Percentiles rank a stretch among this genome's conserved stretches.
Evolutionary conservation across 2,113 vertebrate genomes (phyloP).

Genomic region (Archocentrus centrarchus): DNA sequence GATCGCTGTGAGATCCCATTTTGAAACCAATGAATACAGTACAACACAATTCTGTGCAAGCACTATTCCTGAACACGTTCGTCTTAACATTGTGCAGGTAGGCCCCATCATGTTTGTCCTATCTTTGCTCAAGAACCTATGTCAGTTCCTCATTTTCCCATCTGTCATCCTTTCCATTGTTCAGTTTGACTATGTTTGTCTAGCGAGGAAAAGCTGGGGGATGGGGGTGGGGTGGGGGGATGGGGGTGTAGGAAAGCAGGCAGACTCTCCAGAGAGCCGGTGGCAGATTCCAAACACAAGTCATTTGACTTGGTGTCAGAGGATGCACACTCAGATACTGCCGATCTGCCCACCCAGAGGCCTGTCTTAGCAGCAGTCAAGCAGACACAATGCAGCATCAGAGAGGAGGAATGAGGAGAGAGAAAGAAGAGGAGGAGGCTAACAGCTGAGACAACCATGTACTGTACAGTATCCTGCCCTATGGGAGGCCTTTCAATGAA

Average conservation of each 20-base stretch:
- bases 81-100: neutral
- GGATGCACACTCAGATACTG: slow-evolving; percentile 52
- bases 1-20: neutral
- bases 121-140: neutral
- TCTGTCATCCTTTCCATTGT: slow-evolving; percentile 14
- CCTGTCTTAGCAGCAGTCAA: slow-evolving; percentile 52
- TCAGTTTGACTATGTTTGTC: slow-evolving; percentile 28
- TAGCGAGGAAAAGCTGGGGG: neutral
- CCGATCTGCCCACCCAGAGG: slow-evolving; percentile 60
- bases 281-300: slow-evolving; percentile 47
- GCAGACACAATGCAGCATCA: slow-evolving; percentile 47
- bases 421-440: slow-evolving; percentile 32
- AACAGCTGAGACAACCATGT: slow-evolving; percentile 65
- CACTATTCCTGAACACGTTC: neutral
- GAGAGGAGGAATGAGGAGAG: slow-evolving; percentile 16
- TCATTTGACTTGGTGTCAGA: slow-evolving; percentile 63
- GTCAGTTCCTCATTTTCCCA: neutral
- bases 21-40: neutral
- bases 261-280: slow-evolving; percentile 38
- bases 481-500: slow-evolving; percentile 66
- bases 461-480: slow-evolving; percentile 37
- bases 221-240: no score
- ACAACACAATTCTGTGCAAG: neutral
- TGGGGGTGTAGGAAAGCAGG: slow-evolving; percentile 12
- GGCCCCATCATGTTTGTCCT: neutral